Evolutionary conservation across 2,797 vertebrate species (phyloP), one percentile per base, ranked within the genome.

Genomic region (Rhyacichthys aspro): DNA sequence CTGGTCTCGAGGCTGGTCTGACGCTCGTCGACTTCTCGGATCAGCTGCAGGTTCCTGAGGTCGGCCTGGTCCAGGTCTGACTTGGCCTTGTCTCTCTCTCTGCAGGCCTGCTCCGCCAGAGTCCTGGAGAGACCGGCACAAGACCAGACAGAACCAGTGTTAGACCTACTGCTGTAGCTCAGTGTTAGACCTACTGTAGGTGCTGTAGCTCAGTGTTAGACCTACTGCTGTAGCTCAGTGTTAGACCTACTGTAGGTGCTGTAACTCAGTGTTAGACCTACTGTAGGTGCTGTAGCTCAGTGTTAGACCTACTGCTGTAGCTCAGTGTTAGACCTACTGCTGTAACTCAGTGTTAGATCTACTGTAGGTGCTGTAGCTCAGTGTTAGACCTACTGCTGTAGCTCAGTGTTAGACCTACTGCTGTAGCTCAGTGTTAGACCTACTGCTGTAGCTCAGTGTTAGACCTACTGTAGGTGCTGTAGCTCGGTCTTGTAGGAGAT

Each of bases 401-500:
- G 91, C 79, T n/a, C n/a, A n/a, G n/a, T n/a, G n/a, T n/a, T n/a
- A n/a, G n/a, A n/a, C n/a, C n/a, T n/a, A n/a, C n/a, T 94, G 91
- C 58, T 91, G 94, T 59, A 98, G 88, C 65, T 98, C 96, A 44
- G 90, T 89, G n/a, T 18, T 15, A 18, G 17, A 19, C 38, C 17
- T 28, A 6, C 23, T 16, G 19, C 50, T 49, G 14, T 32, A 23
- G 28, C 12, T 53, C 7, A 34, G 14, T 1, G 47, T 49, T 38
- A 23, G 11, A 75, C 93, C 83, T 88, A 98, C 97, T 93, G 93
- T 32, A 95, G 91, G 79, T 94, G 91, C 58, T 91, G 94, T 59
- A 98, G 88, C 65, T 98, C 96, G 44, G 90, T 90, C 71, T 90
- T 91, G 44, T 94, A 98, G 79, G 94, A 95, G 65, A 95, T 79